These are phyloP conservation scores for Caloenas nicobarica DNA, from an alignment of 2,113 vertebrate genomes.

Conservation along the genomic window DNA sequence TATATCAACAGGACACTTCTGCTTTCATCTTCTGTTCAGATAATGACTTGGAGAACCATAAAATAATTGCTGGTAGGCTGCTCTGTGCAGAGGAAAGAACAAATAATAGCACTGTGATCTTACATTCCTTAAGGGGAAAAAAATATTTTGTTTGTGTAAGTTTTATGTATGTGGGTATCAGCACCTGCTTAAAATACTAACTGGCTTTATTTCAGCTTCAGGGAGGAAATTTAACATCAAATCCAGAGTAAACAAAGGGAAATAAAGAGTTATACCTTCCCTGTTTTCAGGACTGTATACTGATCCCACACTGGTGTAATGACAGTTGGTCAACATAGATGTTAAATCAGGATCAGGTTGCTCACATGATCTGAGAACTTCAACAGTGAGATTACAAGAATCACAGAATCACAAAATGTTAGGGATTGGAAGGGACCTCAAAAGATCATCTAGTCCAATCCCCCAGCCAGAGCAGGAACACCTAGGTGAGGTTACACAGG, in stretches of 20 bases:
- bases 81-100: not conserved
- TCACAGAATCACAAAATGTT: no score
- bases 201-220: not conserved
- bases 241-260: not conserved
- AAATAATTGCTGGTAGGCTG: not conserved
- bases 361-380: not conserved
- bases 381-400: not conserved
- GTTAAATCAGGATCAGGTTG: not conserved
- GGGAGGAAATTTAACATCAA: not conserved
- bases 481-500: no score
- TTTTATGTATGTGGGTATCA: not conserved
- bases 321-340: not conserved
- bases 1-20: not conserved
- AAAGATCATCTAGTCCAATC: no score
- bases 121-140: not conserved
- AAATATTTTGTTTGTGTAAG: not conserved
- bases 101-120: not conserved
- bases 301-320: not conserved
- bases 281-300: not conserved
- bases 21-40: constrained; percentile 4
- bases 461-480: no score
- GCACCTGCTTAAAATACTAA: not conserved
- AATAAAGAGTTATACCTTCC: not conserved
- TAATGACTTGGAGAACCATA: not conserved
- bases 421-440: no score